phyloP scores from a whole-genome alignment of 1,140 invertebrate species.

The Drosophila mauritiana region DNA sequence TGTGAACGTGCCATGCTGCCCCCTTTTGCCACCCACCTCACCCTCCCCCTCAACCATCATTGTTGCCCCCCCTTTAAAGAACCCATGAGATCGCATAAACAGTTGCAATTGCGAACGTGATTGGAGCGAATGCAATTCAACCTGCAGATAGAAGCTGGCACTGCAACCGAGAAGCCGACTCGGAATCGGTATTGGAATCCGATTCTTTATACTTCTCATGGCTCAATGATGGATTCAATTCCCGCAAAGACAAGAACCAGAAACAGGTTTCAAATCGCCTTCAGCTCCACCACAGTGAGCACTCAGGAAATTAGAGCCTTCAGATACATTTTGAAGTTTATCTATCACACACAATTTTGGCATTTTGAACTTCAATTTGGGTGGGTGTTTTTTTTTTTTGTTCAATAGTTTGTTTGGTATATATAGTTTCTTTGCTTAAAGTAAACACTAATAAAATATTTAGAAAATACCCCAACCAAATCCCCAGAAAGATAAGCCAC shows the following conservation, averaged over 20 bases:
- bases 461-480: neutral
- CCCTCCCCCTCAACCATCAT: neutral
- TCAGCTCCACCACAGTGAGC: neutral
- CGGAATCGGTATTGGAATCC: conserved; percentile 23
- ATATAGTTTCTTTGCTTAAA: neutral
- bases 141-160: conserved; percentile 9
- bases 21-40: conserved; percentile 16
- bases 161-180: conserved; percentile 15
- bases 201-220: conserved; percentile 27
- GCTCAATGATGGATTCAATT: conserved; percentile 57
- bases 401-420: neutral
- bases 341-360: neutral
- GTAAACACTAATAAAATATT: neutral
- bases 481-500: neutral
- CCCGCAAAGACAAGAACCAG: conserved; percentile 16
- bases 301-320: conserved; percentile 11
- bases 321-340: neutral
- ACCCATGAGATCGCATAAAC: conserved; percentile 50
- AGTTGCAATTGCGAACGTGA: conserved; percentile 79
- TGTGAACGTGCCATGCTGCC: conserved; percentile 42
- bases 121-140: conserved; percentile 56
- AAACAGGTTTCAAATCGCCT: conserved; percentile 35
- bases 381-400: neutral
- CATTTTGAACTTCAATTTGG: neutral
- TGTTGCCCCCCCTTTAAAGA: conserved; percentile 7